phyloP scores from a whole-genome alignment of 2,113 vertebrate genomes.

The Neogobius melanostomus region DNA sequence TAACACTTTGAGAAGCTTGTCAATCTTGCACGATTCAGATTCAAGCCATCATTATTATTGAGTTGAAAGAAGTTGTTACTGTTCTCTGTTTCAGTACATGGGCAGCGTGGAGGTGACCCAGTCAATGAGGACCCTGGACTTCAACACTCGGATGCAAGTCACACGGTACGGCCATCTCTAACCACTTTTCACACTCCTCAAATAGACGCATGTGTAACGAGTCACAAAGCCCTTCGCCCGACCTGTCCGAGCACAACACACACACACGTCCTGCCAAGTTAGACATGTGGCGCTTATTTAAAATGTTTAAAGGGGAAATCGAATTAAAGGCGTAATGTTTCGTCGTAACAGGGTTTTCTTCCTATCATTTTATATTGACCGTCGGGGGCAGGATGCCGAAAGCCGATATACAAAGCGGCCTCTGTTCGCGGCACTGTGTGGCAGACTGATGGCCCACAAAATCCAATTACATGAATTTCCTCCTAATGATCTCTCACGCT shows the following conservation, averaged over 20 bases:
- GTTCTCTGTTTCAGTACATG: conserved; percentile 78
- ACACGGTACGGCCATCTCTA: conserved; percentile 81
- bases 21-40: too few relatives aligned
- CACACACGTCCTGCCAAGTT: conserved; percentile 10
- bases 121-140: conserved; percentile 92
- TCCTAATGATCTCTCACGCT: conserved; percentile 52
- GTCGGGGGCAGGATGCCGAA: conserved; percentile 40
- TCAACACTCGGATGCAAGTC: conserved; percentile 88
- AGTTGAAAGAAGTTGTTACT: too few relatives aligned
- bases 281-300: conserved; percentile 45
- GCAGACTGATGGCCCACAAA: conserved; percentile 59
- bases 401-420: conserved; percentile 43
- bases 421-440: conserved; percentile 58
- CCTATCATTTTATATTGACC: conserved; percentile 54
- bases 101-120: conserved; percentile 90
- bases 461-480: conserved; percentile 76
- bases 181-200: conserved; percentile 2
- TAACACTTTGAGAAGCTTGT: too few relatives aligned
- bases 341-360: conserved; percentile 43
- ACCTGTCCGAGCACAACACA: background rate
- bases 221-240: background rate
- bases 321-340: conserved; percentile 55
- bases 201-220: background rate
- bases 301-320: conserved; percentile 47
- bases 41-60: too few relatives aligned